Evolutionary conservation across 2,113 vertebrate genomes (phyloP), one percentile per base, ranked within the genome.

Genomic region (Callocephalon fimbriatum): DNA sequence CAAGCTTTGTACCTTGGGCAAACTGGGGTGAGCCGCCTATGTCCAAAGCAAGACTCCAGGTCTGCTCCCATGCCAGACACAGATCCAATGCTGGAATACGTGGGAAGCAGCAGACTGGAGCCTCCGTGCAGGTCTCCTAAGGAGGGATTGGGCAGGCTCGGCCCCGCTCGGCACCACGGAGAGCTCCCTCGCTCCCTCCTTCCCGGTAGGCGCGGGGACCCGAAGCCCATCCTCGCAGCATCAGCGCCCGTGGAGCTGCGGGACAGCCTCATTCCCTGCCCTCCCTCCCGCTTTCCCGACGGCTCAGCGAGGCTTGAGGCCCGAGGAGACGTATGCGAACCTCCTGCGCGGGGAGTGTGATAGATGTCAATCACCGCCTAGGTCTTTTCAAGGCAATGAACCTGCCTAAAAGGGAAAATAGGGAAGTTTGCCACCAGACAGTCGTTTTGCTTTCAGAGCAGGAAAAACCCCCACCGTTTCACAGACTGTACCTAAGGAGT

Each of bases 121-220:
- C 56, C 56, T 15, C 21, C 6, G 21, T 2, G 21, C 56, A 35
- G 32, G n/a, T 9, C 13, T 35, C 32, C 21, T 10, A 22, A 31
- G 18, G 53, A 54, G 17, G 51, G 29, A 53, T 31, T 20, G 12
- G 31, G 20, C 61, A 67, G 21, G 40, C 50, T 7, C 8, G 0
- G 48, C n/a, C 35, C 31, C 2, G 17, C 50, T 18, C 44, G 89
- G 94, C 84, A 95, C 94, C 93, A 95, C 61, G 95, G 95, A 96
- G 94, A 90, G 96, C 96, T 96, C 94, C 95, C 26, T 4, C 21
- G 44, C 12, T n/a, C 25, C 35, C 35, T 7, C 17, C 48, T 32
- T 8, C 13, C 38, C 48, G 8, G 32, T 25, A 4, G 32, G 12
- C 22, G 13, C 35, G 16, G 37, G 29, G 20, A 18, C 42, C 15